Conservation (phyloP, 1,140 invertebrate species). For the Babylonia areolata region DNA sequence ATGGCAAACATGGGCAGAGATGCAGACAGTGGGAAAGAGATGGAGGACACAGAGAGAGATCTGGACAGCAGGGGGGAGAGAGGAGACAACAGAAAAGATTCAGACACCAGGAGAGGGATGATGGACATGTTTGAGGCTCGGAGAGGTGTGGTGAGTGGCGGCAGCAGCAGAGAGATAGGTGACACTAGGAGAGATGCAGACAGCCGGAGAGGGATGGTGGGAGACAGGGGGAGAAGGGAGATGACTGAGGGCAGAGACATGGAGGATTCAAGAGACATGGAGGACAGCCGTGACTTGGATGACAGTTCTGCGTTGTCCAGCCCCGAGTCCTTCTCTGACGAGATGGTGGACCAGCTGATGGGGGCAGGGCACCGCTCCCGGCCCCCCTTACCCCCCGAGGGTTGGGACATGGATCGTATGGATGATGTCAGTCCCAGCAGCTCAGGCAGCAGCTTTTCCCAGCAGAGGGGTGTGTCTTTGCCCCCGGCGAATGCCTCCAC, state of each 20-base stretch:
- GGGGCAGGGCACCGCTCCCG: background rate
- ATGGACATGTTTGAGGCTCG: background rate
- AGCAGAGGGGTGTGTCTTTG: background rate
- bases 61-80: background rate
- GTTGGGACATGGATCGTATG: background rate
- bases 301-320: background rate
- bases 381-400: background rate
- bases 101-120: background rate
- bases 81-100: background rate
- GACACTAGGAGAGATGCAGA: background rate
- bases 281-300: background rate
- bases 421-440: background rate
- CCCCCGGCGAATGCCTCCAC: background rate
- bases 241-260: background rate
- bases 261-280: background rate
- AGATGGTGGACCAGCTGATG: background rate
- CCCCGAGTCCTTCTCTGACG: background rate
- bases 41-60: background rate
- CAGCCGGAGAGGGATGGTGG: background rate
- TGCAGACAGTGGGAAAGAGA: background rate
- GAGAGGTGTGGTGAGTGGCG: background rate
- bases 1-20: background rate
- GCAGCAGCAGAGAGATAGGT: background rate
- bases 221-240: background rate
- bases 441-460: background rate